These are phyloP conservation scores for Drosophila pachea DNA, from an alignment of 1,140 invertebrate genomes.

Conservation along the genomic window DNA sequence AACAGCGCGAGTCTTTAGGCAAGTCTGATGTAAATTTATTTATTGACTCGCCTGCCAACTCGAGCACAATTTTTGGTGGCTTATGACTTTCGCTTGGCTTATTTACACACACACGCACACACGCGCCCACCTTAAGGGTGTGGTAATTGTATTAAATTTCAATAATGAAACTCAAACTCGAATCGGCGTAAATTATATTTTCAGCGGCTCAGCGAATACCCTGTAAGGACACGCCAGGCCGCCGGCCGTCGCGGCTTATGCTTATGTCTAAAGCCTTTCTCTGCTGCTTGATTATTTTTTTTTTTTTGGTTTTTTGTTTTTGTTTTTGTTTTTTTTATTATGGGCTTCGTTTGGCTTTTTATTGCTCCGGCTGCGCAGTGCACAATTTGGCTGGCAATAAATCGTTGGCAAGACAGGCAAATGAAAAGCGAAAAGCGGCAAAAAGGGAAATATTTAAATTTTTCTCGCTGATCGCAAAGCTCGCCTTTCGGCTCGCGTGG, in stretches of 20 bases:
- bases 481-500: conserved; percentile 13
- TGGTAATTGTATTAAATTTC: conserved; percentile 76
- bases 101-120: conserved; percentile 22
- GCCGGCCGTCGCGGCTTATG: conserved; percentile 22
- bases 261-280: conserved; percentile 37
- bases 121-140: conserved; percentile 13
- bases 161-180: conserved; percentile 56
- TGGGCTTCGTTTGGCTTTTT: not conserved
- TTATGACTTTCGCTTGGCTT: conserved; percentile 54
- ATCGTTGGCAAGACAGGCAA: conserved; percentile 55
- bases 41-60: conserved; percentile 70
- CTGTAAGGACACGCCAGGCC: too few species aligned
- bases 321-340: not conserved
- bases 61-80: conserved; percentile 45
- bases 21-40: conserved; percentile 61
- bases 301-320: conserved; percentile 40
- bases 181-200: conserved; percentile 9
- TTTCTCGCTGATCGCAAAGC: conserved; percentile 35
- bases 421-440: conserved; percentile 51
- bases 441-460: conserved; percentile 65
- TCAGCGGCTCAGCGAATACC: not conserved
- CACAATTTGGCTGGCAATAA: conserved; percentile 66
- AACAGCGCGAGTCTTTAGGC: not conserved
- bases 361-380: conserved; percentile 32
- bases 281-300: conserved; percentile 34